Evolutionary conservation across 92 coral and sea anemone genomes (phyloP), one percentile per base, ranked within the genome.

Genomic region (Epizoanthus scotinus): DNA sequence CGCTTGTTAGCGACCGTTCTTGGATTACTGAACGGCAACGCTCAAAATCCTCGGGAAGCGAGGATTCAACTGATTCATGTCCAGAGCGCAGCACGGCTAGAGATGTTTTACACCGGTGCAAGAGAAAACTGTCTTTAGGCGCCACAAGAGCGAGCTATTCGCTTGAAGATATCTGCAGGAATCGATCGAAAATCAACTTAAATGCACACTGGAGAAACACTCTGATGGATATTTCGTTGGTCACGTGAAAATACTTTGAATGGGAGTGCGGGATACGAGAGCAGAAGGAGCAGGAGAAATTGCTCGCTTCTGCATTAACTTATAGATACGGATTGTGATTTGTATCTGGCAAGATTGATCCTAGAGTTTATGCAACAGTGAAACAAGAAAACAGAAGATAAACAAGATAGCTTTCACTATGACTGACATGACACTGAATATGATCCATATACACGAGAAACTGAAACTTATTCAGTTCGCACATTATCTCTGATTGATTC

Each of bases 51-150:
- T n/a, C 81, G 20, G 67, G 67, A 5, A 75, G 81, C 12, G 81
- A 75, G 3, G 66, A 54, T 10, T 75, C 68, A 0, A 28, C 63
- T 17, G 56, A 74, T n/a, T 57, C 56, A 5, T 40, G 55, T 24
- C 63, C 67, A 24, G 81, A 75, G 26, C 81, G 81, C 31, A 75
- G 56, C 6, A 60, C 91, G 8, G 89, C 96, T 13, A 86, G 67
- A 31, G 89, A 86, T 26, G 88, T 84, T 57, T 59, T 91, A 63
- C 90, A 86, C 40, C 84, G 84, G 59, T 91, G 93, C 67, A 84
- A 87, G 19, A 71, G 91, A 54, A 87, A 90, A 34, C 64, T 91
- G 14, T 89, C 96, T 22, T 60, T 83, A 1, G 58, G 90, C 12
- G 57, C 83, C 36, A 81, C 49, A 40, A 26, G 75, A 20, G 58